A percentile compares a stretch with the other conserved stretches of the same genome.
Conservation (phyloP, 2,888 invertebrate genomes). For the Protophormia terraenovae region DNA sequence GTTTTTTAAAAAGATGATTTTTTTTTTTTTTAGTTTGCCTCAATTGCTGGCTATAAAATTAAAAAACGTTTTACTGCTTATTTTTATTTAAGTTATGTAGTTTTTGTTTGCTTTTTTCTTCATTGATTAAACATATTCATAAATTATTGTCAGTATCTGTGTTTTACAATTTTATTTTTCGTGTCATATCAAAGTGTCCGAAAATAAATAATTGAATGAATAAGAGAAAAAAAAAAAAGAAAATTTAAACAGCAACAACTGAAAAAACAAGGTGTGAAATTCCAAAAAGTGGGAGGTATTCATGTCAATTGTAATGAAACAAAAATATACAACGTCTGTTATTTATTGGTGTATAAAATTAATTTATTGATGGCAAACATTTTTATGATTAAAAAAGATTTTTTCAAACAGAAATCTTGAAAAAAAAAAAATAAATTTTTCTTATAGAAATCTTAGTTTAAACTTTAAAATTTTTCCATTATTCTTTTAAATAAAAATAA, state of each 20-base stretch:
- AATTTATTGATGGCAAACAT: neutral
- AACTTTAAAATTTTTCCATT: neutral
- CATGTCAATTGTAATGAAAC: constrained; percentile 49
- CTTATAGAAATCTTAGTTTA: no score
- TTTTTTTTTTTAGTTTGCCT: neutral
- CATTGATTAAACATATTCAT: constrained; percentile 53
- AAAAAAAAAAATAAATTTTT: no score
- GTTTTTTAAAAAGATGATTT: no score
- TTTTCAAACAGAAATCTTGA: no score
- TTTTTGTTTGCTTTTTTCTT: constrained; percentile 11
- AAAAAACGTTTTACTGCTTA: constrained; percentile 29
- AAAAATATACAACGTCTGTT: neutral
- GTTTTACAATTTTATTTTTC: constrained; percentile 34
- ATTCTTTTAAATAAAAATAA: no score
- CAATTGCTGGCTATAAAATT: constrained; percentile 5
- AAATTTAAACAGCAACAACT: neutral
- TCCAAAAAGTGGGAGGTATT: constrained; percentile 58
- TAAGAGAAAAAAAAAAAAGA: neutral
- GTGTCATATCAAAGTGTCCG: constrained; percentile 28
- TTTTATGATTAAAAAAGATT: neutral
- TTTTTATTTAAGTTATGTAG: neutral
- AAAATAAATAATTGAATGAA: neutral
- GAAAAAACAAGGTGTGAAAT: constrained; percentile 55
- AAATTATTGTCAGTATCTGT: constrained; percentile 60
- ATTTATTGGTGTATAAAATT: constrained; percentile 13